Evolutionary conservation across 2,797 vertebrate species (phyloP), one percentile per base, ranked within the genome.

Genomic region (Gallinago nigripennis): DNA sequence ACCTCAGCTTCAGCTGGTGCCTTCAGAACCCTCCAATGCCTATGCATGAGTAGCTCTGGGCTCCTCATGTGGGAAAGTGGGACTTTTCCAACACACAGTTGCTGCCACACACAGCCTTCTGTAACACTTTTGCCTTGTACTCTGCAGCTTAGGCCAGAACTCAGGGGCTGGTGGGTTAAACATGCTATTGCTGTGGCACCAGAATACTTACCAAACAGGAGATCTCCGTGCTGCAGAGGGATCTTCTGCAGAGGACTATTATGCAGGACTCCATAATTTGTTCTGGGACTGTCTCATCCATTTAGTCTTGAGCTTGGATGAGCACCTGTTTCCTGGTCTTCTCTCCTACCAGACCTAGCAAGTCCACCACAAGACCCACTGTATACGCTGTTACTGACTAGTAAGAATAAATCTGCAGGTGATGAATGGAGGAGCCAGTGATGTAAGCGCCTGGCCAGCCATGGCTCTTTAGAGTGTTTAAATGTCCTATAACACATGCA

Each of bases 241-340:
- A 39, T 70, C 9, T 88, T 72, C 27, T 43, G n/a, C 31, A 66
- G 24, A 53, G 16, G 27, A 35, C 3, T 2, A 30, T 43, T 43
- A 43, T 0, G 10, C 24, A 82, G 43, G 70, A 65, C 2, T 63
- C 33, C 4, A 4, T 71, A n/a, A 58, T 11, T 76, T 2, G 1
- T 39, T 68, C 50, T 64, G n/a, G 11, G 14, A n/a, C 17, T 14
- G 1, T 35, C 18, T 82, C 8, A 33, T 41, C 20, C 0, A 0
- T 48, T 65, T 58, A 65, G 6, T 24, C 25, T 72, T 82, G 13
- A 64, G 6, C 31, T 45, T 87, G 20, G 20, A 64, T 41, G 8
- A 56, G 6, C 6, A 12, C 2, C 16, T 65, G 27, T 65, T 77
- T 61, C 16, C 23, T 6, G 12, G 2, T 57, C 27, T 90, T 86